A percentile compares a stretch with the other conserved stretches of the same genome.
Conservation (phyloP, 2,797 vertebrate genomes). For the Mallotus villosus region DNA sequence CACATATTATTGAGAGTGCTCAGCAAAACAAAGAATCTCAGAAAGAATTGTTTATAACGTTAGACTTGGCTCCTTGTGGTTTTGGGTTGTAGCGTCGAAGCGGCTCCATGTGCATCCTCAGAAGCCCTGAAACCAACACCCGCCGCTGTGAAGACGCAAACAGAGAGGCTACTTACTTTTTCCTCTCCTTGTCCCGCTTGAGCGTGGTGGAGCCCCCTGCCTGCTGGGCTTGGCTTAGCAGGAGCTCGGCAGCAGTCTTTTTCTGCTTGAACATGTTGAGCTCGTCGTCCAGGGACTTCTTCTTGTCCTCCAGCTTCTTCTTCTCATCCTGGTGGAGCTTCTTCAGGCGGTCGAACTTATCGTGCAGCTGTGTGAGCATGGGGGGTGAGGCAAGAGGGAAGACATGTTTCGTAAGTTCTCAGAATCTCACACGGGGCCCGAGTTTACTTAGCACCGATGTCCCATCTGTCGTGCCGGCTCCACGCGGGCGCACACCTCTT, state of each 20-base stretch:
- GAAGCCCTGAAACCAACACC: constrained; percentile 12
- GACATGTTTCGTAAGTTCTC: constrained; percentile 1
- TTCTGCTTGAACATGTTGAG: constrained; percentile 95
- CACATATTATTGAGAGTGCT: background rate
- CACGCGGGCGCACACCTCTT: constrained; percentile 80
- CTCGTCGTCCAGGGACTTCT: constrained; percentile 93
- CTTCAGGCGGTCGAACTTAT: constrained; percentile 98
- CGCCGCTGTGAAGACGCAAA: constrained; percentile 21
- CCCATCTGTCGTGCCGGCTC: no score
- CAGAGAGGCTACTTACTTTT: constrained; percentile 89
- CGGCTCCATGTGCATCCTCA: constrained; percentile 15
- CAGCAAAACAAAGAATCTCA: background rate
- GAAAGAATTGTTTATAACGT: constrained; percentile 6
- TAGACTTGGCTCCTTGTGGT: constrained; percentile 17
- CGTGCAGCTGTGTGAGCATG: constrained; percentile 80
- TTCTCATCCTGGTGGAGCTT: constrained; percentile 98
- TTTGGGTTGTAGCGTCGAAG: constrained; percentile 11
- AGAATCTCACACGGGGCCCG: background rate
- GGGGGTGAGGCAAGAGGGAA: background rate
- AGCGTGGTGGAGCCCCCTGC: constrained; percentile 97
- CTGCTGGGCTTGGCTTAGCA: constrained; percentile 93
- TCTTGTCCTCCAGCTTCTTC: constrained; percentile 98
- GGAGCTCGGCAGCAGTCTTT: constrained; percentile 93
- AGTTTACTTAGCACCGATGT: no score
- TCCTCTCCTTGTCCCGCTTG: constrained; percentile 98